Base-by-base conservation (phyloP, 2,113 vertebrate genomes). In the Corythoichthys haematopterus region DNA sequence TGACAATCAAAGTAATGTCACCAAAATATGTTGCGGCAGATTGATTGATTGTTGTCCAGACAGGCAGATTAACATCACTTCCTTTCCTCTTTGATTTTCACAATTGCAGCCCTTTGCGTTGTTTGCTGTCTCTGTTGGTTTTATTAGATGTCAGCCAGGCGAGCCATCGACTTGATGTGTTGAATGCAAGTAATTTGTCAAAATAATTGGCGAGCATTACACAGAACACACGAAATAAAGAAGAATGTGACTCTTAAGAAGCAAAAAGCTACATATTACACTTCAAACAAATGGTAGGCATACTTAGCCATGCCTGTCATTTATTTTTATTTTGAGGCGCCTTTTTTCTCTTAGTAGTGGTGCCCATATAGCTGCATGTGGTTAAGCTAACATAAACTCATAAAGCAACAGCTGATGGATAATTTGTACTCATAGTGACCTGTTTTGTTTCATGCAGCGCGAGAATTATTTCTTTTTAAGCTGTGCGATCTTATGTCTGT, bases 111-210 rank as follows among this genome's bases (percentile, higher is more conserved):
- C 64, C 76, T 70, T 75, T 80, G 60, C 35, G 48, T 71, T 71
- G 71, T 63, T n/a, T n/a, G 11, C 55, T 11, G 51, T 68, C 57
- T 58, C 40, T 48, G 70, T 70, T 72, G 20, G 48, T 70, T 82
- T 76, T 77, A 76, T 28, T 68, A 81, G 76, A 80, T 84, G 80
- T 74, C 72, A 81, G 72, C 72, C 64, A 78, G 65, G 28, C 1
- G 3, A 62, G 72, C 76, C 64, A 65, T 61, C 6, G 81, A 71
- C 65, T 6, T 52, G 35, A 74, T 47, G 35, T 14, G 69, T 68
- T 50, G 28, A 47, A 43, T 43, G 9, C 40, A 43, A 43, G 63
- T 47, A 78, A 47, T 68, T 64, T 72, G 57, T 68, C 57, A 79
- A 52, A 72, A 46, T 64, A 66, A 58, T n/a, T 40, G 69, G 66